Conservation (phyloP, 35 echinoderm and acorn worm species). For the Strongylocentrotus purpuratus region DNA sequence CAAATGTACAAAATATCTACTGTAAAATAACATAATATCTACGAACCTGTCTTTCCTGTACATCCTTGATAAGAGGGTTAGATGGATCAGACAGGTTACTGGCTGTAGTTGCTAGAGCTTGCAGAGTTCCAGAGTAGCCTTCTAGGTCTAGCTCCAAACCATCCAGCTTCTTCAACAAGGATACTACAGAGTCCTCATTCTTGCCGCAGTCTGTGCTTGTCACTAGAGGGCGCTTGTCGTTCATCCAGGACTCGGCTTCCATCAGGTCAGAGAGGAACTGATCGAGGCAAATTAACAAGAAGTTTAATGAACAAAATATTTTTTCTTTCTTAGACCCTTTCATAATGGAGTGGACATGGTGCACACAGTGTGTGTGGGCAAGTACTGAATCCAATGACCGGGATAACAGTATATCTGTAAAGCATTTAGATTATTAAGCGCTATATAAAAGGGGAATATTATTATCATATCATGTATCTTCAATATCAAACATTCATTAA, state of each 20-base stretch:
- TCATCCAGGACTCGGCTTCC: conserved; percentile 85
- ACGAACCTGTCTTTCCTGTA: conserved; percentile 61
- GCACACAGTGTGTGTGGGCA: too few relatives aligned
- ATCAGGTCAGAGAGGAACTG: conserved; percentile 86
- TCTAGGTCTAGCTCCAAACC: conserved; percentile 87
- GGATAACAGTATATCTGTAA: too few relatives aligned
- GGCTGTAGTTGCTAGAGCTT: conserved; percentile 47
- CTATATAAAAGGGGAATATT: too few relatives aligned
- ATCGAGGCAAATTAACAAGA: background rate
- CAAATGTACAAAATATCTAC: background rate
- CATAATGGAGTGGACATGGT: too few relatives aligned
- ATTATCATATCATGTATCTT: too few relatives aligned
- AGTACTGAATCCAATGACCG: too few relatives aligned
- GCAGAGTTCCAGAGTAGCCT: conserved; percentile 64
- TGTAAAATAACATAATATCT: background rate
- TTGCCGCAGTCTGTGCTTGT: conserved; percentile 55
- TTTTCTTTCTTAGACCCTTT: too few relatives aligned
- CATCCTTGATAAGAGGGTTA: conserved; percentile 61
- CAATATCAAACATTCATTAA: too few relatives aligned
- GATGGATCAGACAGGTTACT: conserved; percentile 33
- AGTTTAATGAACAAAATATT: too few relatives aligned
- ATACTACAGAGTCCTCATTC: conserved; percentile 81
- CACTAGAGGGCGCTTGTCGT: conserved; percentile 78
- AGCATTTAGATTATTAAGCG: too few relatives aligned
- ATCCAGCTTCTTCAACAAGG: conserved; percentile 90